Evolutionary conservation across 2,797 vertebrate species (phyloP).

Genomic region (Argyrosomus regius): DNA sequence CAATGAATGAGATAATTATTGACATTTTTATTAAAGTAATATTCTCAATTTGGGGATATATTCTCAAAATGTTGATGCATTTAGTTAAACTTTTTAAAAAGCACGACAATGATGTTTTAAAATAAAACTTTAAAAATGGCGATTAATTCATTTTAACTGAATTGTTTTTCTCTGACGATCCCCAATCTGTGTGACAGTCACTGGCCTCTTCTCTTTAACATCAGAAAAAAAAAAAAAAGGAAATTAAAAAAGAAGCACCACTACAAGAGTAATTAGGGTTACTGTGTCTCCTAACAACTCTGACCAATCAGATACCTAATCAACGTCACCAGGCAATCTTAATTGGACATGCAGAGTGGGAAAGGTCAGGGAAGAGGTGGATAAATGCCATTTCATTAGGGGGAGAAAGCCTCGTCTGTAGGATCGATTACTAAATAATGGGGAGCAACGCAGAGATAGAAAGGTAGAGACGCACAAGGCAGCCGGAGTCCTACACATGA

Average conservation of each 20-base stretch:
- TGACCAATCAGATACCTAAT: conserved; percentile 77
- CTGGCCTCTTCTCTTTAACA: conserved; percentile 9
- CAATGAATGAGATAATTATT: neutral
- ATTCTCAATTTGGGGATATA: neutral
- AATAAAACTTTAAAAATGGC: neutral
- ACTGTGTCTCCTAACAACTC: conserved; percentile 45
- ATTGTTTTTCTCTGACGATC: neutral
- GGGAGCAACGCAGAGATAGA: conserved; percentile 27
- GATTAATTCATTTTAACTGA: neutral
- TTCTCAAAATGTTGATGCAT: neutral
- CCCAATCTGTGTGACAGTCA: neutral
- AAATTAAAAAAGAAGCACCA: conserved; percentile 44
- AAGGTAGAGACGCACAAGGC: conserved; percentile 12
- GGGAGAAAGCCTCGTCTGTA: conserved; percentile 51
- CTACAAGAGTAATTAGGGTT: conserved; percentile 59
- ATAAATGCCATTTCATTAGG: conserved; percentile 88
- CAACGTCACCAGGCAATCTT: conserved; percentile 67
- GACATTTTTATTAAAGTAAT: neutral
- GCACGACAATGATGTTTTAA: neutral
- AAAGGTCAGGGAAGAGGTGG: conserved; percentile 83
- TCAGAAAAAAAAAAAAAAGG: conserved; percentile 20
- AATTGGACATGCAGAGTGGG: conserved; percentile 76
- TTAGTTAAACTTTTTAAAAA: neutral
- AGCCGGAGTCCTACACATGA: conserved; percentile 4
- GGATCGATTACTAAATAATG: conserved; percentile 78